Evolutionary conservation across 2,113 vertebrate genomes (phyloP).

Genomic region (Podiceps cristatus): DNA sequence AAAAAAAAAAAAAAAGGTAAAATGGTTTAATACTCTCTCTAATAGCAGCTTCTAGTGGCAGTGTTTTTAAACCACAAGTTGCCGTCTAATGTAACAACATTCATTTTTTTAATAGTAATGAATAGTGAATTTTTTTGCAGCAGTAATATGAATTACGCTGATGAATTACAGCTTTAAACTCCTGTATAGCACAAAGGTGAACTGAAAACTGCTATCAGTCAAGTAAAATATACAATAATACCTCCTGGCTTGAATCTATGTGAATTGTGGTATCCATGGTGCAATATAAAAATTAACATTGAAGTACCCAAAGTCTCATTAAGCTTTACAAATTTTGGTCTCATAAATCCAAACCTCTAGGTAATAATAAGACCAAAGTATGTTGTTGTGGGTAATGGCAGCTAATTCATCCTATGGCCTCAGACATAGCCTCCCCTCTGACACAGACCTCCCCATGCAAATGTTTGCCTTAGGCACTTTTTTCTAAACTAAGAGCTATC

Average conservation of each 20-base stretch:
- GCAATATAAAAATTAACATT: neutral
- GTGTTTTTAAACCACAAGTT: neutral
- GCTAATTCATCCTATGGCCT: neutral
- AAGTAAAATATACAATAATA: neutral
- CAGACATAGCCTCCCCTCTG: neutral
- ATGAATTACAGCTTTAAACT: neutral
- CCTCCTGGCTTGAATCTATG: neutral
- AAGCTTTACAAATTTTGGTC: slow-evolving; percentile 47
- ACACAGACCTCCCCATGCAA: neutral
- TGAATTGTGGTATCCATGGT: neutral
- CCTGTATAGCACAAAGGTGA: neutral
- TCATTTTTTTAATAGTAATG: neutral
- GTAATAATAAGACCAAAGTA: slow-evolving; percentile 2
- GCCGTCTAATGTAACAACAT: neutral
- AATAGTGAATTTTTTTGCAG: neutral
- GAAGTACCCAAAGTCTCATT: slow-evolving; percentile 5
- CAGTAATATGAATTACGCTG: neutral
- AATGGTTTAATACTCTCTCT: neutral
- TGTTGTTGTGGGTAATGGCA: neutral
- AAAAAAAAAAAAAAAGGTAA: neutral
- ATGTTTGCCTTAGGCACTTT: neutral
- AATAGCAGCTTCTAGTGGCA: neutral
- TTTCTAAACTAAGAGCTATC: neutral
- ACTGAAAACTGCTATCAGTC: neutral
- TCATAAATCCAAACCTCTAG: slow-evolving; percentile 42